Evolutionary conservation across 1,140 invertebrate species (phyloP).

Genomic region (Lepidurus arcticus): DNA sequence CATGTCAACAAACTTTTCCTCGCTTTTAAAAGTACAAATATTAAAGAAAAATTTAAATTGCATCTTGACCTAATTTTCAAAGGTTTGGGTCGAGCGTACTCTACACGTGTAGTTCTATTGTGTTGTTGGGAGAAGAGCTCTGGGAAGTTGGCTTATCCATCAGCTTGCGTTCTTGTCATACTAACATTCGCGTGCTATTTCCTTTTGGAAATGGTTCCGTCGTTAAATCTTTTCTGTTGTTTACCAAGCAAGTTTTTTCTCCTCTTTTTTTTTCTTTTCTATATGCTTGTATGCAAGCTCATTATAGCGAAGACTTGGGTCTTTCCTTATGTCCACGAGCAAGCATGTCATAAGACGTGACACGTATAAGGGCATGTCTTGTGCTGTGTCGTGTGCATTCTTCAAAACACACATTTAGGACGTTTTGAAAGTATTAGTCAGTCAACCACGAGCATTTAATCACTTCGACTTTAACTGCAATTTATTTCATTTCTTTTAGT

Average conservation of each 20-base stretch:
- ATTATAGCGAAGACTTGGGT: neutral
- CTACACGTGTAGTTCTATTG: neutral
- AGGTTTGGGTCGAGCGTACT: neutral
- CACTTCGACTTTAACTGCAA: too few species aligned
- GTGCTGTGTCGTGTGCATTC: neutral
- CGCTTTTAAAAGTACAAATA: neutral
- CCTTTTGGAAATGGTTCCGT: neutral
- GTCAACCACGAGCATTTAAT: neutral
- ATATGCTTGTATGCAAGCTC: neutral
- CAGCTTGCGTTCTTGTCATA: neutral
- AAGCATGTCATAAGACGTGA: neutral
- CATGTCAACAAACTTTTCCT: neutral
- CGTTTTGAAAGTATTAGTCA: neutral
- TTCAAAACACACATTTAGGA: conserved; percentile 3
- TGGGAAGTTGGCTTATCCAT: neutral
- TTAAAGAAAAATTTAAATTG: neutral
- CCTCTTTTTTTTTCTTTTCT: neutral
- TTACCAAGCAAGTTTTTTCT: neutral
- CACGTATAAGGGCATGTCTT: neutral
- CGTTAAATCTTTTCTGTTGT: neutral
- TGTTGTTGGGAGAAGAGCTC: neutral
- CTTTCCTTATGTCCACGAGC: neutral
- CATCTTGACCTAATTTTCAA: neutral
- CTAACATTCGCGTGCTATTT: neutral
- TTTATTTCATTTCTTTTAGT: too few species aligned